Evolutionary conservation across 2,888 invertebrate species (phyloP), one percentile per base, ranked within the genome.

Genomic region (Colletes collaris): DNA sequence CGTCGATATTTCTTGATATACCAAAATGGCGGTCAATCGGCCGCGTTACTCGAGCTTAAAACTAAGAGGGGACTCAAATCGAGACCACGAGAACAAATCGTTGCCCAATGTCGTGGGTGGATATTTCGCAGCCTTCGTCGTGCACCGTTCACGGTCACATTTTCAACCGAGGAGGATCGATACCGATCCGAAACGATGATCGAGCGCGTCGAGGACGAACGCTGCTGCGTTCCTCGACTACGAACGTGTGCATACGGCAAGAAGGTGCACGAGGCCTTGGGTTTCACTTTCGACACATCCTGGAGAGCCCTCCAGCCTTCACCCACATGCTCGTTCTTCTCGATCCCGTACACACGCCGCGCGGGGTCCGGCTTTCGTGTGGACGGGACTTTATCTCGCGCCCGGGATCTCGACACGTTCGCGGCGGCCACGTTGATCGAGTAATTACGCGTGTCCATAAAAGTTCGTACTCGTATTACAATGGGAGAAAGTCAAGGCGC

Each of bases 241-340:
- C n/a, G 46, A 46, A 56, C 40, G 64, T 71, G 46, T 53, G 68
- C 67, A 60, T 71, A 64, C 56, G 40, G 53, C 44, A 65, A 50
- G 71, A 69, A 66, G 68, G 55, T 64, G 68, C 53, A 52, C 71
- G 65, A 70, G 81, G 89, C 90, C 90, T 90, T 90, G 88, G 89
- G 90, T 92, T 92, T 92, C 92, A 92, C 92, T 92, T 92, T 92
- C 92, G 90, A 92, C 91, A 92, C 87, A 91, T 92, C 92, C 92
- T 92, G 91, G 90, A 90, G 89, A 91, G 88, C 86, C 90, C 87
- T 86, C 85, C 87, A 91, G 92, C 92, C 92, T 92, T 92, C 91
- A 92, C 92, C 92, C 90, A 92, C 91, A 91, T 92, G 91, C 89
- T 90, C 90, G 90, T 81, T 84, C 89, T 88, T 86, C 89, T 86